phyloP scores from a whole-genome alignment of 2,888 invertebrate genomes.

The Nomada lathburiana region DNA sequence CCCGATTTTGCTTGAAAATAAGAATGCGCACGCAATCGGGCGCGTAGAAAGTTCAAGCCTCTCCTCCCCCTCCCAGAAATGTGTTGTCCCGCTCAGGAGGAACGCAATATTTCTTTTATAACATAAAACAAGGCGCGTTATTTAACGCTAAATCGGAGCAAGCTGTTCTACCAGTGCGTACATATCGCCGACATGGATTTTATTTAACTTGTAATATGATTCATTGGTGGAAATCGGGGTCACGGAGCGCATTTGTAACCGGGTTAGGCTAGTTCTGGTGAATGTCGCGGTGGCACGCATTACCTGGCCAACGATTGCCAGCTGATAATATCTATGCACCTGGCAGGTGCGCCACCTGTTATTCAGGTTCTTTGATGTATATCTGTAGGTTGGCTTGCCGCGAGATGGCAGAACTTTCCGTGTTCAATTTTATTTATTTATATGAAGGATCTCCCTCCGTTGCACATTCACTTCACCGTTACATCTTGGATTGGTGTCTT shows the following conservation, averaged over 20 bases:
- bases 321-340: constrained; percentile 59
- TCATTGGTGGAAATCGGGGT: constrained; percentile 57
- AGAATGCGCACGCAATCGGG: neutral
- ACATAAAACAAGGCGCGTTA: neutral
- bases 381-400: constrained; percentile 21
- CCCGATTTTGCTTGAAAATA: too few relatives aligned
- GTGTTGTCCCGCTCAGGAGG: neutral
- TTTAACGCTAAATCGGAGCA: constrained; percentile 4
- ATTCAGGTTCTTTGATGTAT: constrained; percentile 50
- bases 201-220: constrained; percentile 49
- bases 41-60: neutral
- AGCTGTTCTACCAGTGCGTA: neutral
- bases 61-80: neutral
- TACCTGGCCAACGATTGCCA: constrained; percentile 47
- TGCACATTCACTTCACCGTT: neutral
- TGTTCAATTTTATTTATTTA: constrained; percentile 40
- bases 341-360: constrained; percentile 68
- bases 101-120: neutral
- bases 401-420: constrained; percentile 47
- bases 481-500: neutral
- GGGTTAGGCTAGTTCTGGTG: constrained; percentile 28
- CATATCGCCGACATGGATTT: constrained; percentile 15
- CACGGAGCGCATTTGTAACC: constrained; percentile 42
- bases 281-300: constrained; percentile 51
- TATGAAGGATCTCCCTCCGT: neutral